Conservation (phyloP, 2,797 vertebrate species). For the Neomorphus geoffroyi region DNA sequence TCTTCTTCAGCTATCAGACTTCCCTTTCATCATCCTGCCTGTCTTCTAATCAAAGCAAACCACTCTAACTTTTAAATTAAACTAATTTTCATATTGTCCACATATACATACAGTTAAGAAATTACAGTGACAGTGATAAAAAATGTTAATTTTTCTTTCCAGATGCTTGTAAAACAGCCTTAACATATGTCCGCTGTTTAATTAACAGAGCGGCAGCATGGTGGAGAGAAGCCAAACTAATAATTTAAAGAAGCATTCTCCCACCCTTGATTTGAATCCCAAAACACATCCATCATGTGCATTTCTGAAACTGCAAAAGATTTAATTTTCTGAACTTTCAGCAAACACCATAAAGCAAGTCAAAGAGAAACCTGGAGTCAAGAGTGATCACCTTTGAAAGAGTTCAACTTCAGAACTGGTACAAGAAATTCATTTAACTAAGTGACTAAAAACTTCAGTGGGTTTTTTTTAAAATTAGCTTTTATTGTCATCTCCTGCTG, state of each 20-base stretch:
- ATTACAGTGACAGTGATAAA: conserved; percentile 78
- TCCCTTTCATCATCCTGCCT: not conserved
- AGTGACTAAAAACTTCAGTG: conserved; percentile 14
- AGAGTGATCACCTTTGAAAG: conserved; percentile 24
- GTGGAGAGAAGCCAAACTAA: conserved; percentile 76
- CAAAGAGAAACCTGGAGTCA: conserved; percentile 67
- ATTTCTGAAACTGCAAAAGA: conserved; percentile 73
- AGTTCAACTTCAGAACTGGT: conserved; percentile 40
- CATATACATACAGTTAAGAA: conserved; percentile 72
- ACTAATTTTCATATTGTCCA: conserved; percentile 72
- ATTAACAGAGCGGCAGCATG: conserved; percentile 75
- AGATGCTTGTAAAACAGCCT: conserved; percentile 76
- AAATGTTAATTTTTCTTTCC: conserved; percentile 79
- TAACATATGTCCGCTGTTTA: conserved; percentile 78
- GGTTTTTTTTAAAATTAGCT: not conserved
- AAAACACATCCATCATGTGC: conserved; percentile 74
- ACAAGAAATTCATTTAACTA: conserved; percentile 41
- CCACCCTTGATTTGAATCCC: conserved; percentile 72
- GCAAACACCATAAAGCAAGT: conserved; percentile 76
- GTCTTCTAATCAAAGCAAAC: conserved; percentile 60
- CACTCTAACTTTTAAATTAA: conserved; percentile 64
- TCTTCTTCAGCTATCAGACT: not conserved
- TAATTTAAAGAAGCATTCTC: conserved; percentile 76
- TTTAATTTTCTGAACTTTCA: conserved; percentile 78
- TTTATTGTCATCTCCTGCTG: conserved; percentile 31